Percentiles rank a stretch among this genome's conserved stretches.
These are phyloP conservation scores for Pyrocoelia pectoralis DNA, from an alignment of 2,888 invertebrate species.

Conservation along the genomic window DNA sequence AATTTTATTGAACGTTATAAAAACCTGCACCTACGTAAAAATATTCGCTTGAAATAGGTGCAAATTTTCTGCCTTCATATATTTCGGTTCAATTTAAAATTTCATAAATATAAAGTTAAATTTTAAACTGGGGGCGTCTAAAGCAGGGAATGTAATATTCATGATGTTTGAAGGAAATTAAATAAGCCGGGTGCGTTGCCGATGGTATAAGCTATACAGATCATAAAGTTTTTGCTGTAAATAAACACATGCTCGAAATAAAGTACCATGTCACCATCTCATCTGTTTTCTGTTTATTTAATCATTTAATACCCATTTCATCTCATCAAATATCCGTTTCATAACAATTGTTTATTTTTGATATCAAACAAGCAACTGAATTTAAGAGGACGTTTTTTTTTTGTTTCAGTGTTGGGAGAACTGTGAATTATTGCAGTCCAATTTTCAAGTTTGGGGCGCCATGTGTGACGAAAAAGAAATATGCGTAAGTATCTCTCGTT, in stretches of 20 bases:
- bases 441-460: constrained; percentile 76
- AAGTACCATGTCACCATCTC: constrained; percentile 42
- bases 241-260: constrained; percentile 42
- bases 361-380: constrained; percentile 6
- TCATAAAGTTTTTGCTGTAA: constrained; percentile 30
- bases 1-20: too few species aligned
- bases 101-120: constrained; percentile 18
- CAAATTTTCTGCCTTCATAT: not conserved
- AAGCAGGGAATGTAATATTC: constrained; percentile 20
- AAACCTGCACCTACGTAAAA: not conserved
- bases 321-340: constrained; percentile 31
- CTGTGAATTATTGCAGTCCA: constrained; percentile 75
- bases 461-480: constrained; percentile 76
- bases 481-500: constrained; percentile 68
- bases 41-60: not conserved
- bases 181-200: constrained; percentile 16
- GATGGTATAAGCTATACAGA: constrained; percentile 13
- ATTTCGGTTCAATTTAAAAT: constrained; percentile 11
- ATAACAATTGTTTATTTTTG: constrained; percentile 21
- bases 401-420: constrained; percentile 80
- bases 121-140: constrained; percentile 12
- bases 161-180: constrained; percentile 22
- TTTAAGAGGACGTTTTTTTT: constrained; percentile 44
- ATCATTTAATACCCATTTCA: constrained; percentile 46
- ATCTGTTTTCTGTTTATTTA: constrained; percentile 49